Conservation (phyloP, 2,888 invertebrate genomes). For the Phasia obesa region DNA sequence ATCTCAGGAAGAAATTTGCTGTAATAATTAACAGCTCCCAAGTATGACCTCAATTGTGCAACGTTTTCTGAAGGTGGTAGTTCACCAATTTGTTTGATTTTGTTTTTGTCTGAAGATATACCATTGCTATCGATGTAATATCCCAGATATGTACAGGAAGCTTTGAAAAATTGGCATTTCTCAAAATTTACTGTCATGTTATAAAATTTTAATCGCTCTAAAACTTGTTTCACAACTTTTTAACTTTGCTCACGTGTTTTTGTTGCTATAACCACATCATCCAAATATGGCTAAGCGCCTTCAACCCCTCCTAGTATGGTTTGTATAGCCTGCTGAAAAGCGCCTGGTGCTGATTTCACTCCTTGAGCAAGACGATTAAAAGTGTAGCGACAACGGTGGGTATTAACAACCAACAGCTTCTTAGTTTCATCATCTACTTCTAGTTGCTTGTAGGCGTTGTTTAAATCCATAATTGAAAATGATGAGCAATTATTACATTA, state of each 20-base stretch:
- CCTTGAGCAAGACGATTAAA: too few species aligned
- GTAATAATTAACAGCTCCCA: conserved; percentile 63
- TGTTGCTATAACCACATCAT: conserved; percentile 40
- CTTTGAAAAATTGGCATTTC: conserved; percentile 49
- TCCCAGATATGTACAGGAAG: conserved; percentile 29
- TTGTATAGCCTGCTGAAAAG: conserved; percentile 49
- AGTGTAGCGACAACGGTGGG: conserved; percentile 57
- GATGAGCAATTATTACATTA: conserved; percentile 52
- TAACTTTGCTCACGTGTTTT: conserved; percentile 24
- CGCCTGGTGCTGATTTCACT: conserved; percentile 16
- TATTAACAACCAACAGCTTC: conserved; percentile 64
- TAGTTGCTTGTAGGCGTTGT: conserved; percentile 72
- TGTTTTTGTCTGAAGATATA: conserved; percentile 27
- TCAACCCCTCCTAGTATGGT: conserved; percentile 37
- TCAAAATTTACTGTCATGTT: too few species aligned
- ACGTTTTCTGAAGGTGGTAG: conserved; percentile 18
- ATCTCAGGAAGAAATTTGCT: conserved; percentile 26
- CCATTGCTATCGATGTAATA: conserved; percentile 30
- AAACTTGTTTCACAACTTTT: conserved; percentile 19
- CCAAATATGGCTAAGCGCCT: conserved; percentile 38
- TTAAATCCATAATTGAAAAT: conserved; percentile 68
- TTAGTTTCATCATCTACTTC: conserved; percentile 68
- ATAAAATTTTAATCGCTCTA: conserved; percentile 27
- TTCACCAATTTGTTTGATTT: conserved; percentile 4
- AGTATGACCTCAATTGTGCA: conserved; percentile 36